Conservation (phyloP, 2,113 vertebrate species). For the Hyperoodon ampullatus region DNA sequence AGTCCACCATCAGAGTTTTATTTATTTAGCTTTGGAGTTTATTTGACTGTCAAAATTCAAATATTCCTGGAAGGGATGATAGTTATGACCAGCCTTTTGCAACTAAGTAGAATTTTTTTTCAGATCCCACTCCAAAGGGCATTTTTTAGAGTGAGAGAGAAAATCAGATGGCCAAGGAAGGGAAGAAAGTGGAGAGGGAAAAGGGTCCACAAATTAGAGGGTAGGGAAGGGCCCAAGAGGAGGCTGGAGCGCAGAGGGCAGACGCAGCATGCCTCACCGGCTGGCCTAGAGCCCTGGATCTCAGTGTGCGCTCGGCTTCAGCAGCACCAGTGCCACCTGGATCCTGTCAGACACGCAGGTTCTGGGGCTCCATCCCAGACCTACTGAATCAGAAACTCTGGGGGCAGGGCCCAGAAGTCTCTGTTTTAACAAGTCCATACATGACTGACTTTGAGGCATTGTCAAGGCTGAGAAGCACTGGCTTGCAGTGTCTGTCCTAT, state of each 20-base stretch:
- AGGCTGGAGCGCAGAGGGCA: background rate
- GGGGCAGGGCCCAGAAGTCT: background rate
- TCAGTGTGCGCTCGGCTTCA: background rate
- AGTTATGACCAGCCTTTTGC: background rate
- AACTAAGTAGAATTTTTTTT: background rate
- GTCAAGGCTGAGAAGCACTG: background rate
- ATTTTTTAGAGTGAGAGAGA: background rate
- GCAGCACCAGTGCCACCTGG: background rate
- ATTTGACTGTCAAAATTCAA: slow-evolving; percentile 38
- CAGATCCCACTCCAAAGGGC: background rate
- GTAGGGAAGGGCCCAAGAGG: background rate
- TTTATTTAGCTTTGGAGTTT: background rate
- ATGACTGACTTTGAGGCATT: background rate
- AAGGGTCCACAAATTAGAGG: background rate
- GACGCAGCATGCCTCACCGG: background rate
- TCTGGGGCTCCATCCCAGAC: background rate
- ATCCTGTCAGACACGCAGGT: background rate
- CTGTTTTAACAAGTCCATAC: background rate
- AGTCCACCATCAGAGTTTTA: background rate
- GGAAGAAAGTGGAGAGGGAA: background rate
- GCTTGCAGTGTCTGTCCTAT: background rate
- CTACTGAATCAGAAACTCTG: background rate
- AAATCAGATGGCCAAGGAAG: background rate
- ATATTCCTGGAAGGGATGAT: slow-evolving; percentile 7
- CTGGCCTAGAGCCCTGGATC: background rate